These are phyloP conservation scores for Tamandua tetradactyla DNA, from an alignment of 2,797 vertebrate genomes.

Conservation along the genomic window DNA sequence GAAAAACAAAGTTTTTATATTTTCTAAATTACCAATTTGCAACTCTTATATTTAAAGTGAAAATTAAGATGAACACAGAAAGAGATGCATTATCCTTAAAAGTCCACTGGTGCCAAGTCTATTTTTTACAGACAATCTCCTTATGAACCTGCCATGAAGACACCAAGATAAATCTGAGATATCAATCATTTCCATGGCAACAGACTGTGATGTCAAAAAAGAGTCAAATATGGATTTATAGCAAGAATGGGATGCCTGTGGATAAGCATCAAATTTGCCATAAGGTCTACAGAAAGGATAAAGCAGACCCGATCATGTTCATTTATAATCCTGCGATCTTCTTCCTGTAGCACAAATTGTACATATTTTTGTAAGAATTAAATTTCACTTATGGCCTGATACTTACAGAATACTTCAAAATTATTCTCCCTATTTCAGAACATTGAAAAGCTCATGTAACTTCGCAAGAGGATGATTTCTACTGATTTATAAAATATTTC, in stretches of 20 bases:
- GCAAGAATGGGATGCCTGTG: not conserved
- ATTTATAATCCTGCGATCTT: not conserved
- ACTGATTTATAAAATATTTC: not conserved
- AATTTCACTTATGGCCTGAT: not conserved
- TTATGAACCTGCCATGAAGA: slow-evolving; percentile 56
- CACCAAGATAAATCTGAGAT: slow-evolving; percentile 54
- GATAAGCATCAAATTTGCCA: not conserved
- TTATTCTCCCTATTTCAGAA: not conserved
- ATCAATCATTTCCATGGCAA: slow-evolving; percentile 71
- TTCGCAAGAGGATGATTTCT: not conserved
- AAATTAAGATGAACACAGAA: slow-evolving; percentile 54
- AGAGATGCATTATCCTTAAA: slow-evolving; percentile 27
- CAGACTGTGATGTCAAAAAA: slow-evolving; percentile 63
- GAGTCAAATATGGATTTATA: not conserved
- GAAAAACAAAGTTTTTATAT: not conserved
- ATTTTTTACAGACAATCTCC: not conserved
- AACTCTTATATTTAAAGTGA: slow-evolving; percentile 28
- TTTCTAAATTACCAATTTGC: not conserved
- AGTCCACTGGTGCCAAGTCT: not conserved
- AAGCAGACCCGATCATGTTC: not conserved
- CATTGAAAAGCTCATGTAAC: not conserved
- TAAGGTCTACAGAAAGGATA: not conserved
- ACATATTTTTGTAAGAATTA: not conserved
- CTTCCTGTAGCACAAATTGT: not conserved
- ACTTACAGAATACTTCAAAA: slow-evolving; percentile 28